Conservation (phyloP, 2,797 vertebrate genomes). For the Acipenser ruthenus region DNA sequence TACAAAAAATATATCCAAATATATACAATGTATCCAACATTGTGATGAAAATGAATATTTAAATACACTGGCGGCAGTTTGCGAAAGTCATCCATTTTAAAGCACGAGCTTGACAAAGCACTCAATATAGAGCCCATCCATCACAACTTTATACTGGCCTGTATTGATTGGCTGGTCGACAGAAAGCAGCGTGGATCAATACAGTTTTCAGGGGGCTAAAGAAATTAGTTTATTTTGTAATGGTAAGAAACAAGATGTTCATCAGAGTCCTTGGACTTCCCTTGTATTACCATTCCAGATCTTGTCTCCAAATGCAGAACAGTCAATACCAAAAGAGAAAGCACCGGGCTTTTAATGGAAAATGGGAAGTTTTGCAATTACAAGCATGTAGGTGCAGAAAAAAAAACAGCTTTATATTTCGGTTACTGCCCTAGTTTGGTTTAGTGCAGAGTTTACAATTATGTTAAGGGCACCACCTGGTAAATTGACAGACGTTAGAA, state of each 20-base stretch:
- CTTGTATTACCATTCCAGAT: neutral
- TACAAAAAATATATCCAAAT: too few relatives aligned
- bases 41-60: constrained; percentile 5
- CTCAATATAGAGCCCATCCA: constrained; percentile 42
- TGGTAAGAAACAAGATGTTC: constrained; percentile 45
- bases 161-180: constrained; percentile 44
- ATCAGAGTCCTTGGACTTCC: constrained; percentile 29
- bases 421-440: constrained; percentile 18
- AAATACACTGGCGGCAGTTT: neutral
- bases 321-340: neutral
- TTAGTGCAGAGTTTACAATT: too few relatives aligned
- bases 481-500: too few relatives aligned
- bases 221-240: constrained; percentile 52
- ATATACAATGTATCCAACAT: neutral
- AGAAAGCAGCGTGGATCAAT: constrained; percentile 51
- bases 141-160: constrained; percentile 40
- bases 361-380: too few relatives aligned
- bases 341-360: constrained; percentile 3
- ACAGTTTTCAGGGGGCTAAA: constrained; percentile 44
- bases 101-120: constrained; percentile 27
- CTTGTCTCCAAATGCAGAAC: neutral
- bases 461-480: too few relatives aligned
- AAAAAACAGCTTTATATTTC: constrained; percentile 13
- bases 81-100: constrained; percentile 6
- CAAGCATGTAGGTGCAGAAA: neutral